Evolutionary conservation across 2,888 invertebrate genomes (phyloP).

Genomic region (Scaptomyza cyrtandrae): DNA sequence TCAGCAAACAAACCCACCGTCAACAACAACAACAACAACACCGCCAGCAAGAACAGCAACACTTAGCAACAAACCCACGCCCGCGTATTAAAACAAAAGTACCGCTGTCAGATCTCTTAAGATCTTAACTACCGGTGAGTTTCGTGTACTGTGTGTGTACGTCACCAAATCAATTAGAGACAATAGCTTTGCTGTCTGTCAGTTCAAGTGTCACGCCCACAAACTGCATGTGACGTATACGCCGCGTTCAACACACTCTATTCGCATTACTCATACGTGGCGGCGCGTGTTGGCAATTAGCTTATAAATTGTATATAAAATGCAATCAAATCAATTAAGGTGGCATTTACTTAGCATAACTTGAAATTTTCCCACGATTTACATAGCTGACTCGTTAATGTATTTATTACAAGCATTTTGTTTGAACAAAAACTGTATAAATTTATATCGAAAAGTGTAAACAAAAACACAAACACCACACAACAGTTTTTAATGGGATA

Average conservation of each 20-base stretch:
- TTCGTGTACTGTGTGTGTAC: slow-evolving; percentile 39
- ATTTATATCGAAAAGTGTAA: slow-evolving; percentile 29
- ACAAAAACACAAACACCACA: slow-evolving; percentile 38
- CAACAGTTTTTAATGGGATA: fast-evolving
- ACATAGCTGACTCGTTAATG: slow-evolving; percentile 34
- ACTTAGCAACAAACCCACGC: slow-evolving; percentile 35
- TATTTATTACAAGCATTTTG: slow-evolving; percentile 18
- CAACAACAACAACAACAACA: slow-evolving; percentile 13
- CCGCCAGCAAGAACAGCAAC: slow-evolving; percentile 10
- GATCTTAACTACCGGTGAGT: slow-evolving; percentile 67
- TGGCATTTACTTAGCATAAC: slow-evolving; percentile 65
- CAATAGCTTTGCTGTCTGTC: slow-evolving; percentile 33
- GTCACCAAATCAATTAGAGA: slow-evolving; percentile 59
- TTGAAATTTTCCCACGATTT: slow-evolving; percentile 68
- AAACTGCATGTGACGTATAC: slow-evolving; percentile 61
- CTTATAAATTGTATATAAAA: slow-evolving; percentile 12
- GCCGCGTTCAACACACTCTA: slow-evolving; percentile 21
- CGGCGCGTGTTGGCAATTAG: slow-evolving; percentile 74
- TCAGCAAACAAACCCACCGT: slow-evolving; percentile 65
- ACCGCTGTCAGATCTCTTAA: slow-evolving; percentile 26
- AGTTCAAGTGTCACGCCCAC: slow-evolving; percentile 69
- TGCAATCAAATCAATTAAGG: slow-evolving; percentile 41
- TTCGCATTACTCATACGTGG: slow-evolving; percentile 56
- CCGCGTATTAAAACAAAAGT: slow-evolving; percentile 15
- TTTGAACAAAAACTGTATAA: slow-evolving; percentile 26